Percentiles rank a stretch among this genome's conserved stretches.
phyloP scores from a whole-genome alignment of 1,140 invertebrate genomes.

The silkworm (Bombyx mori) region DNA sequence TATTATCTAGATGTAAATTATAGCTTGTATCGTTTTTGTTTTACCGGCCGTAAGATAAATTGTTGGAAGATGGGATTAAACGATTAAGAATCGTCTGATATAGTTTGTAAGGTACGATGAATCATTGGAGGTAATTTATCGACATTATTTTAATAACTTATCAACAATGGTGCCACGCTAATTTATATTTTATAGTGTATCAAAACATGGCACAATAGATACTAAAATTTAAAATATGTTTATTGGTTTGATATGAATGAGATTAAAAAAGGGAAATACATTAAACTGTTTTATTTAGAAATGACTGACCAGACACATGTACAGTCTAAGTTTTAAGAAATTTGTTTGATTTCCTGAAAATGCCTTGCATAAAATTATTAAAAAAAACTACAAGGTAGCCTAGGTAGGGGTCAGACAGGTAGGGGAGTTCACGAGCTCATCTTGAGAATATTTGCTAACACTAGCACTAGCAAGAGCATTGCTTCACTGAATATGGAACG shows the following conservation, averaged over 20 bases:
- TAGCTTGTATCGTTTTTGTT: slow-evolving; percentile 40
- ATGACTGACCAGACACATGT: too few relatives aligned
- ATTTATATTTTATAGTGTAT: slow-evolving; percentile 58
- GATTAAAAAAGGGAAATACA: slow-evolving; percentile 56
- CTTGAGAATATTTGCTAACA: too few relatives aligned
- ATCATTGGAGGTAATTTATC: slow-evolving; percentile 39
- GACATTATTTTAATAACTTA: slow-evolving; percentile 27
- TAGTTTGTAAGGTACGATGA: slow-evolving; percentile 30
- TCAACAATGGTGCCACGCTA: slow-evolving; percentile 54
- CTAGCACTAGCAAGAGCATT: too few relatives aligned
- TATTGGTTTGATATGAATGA: slow-evolving; percentile 65
- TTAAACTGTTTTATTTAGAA: background rate
- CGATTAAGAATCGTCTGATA: slow-evolving; percentile 58
- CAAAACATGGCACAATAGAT: slow-evolving; percentile 48
- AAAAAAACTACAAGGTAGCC: too few relatives aligned
- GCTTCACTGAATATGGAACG: too few relatives aligned
- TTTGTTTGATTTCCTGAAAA: too few relatives aligned
- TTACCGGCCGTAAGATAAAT: slow-evolving; percentile 32
- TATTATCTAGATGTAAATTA: slow-evolving; percentile 38
- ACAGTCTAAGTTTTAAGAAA: too few relatives aligned
- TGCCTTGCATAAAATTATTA: too few relatives aligned
- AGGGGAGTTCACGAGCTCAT: too few relatives aligned
- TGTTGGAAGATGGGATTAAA: slow-evolving; percentile 33
- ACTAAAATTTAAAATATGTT: slow-evolving; percentile 65
- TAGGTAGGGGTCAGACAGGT: too few relatives aligned